Evolutionary conservation across 2,113 vertebrate genomes (phyloP).

Genomic region (Scopus umbretta): DNA sequence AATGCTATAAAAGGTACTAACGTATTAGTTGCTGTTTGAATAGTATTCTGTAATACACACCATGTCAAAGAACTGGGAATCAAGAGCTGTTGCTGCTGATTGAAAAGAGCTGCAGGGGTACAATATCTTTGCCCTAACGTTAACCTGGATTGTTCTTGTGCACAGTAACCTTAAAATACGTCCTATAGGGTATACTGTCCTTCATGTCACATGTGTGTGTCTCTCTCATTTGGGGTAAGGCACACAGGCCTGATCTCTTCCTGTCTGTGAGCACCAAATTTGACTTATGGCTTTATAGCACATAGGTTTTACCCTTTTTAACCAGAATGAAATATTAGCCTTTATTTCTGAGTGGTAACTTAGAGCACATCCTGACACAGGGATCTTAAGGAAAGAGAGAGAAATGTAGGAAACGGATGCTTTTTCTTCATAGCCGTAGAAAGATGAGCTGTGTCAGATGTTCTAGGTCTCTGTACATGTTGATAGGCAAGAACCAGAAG

Average conservation of each 20-base stretch:
- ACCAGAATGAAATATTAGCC: background rate
- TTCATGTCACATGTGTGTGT: background rate
- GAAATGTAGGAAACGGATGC: background rate
- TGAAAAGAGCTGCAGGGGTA: background rate
- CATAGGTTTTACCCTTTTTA: background rate
- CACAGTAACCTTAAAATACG: background rate
- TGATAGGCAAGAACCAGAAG: background rate
- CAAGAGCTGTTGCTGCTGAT: background rate
- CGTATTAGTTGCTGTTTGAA: background rate
- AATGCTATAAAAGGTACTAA: background rate
- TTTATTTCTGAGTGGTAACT: background rate
- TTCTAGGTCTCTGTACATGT: background rate
- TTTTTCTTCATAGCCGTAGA: background rate
- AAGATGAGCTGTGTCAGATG: background rate
- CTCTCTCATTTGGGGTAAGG: background rate
- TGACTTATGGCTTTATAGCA: background rate
- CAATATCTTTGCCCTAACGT: background rate
- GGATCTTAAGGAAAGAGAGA: background rate
- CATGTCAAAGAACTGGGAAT: background rate
- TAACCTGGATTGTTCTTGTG: background rate
- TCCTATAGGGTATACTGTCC: fast-evolving
- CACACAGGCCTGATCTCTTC: background rate
- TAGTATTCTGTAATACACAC: background rate
- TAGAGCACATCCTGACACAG: background rate
- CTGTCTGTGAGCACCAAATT: background rate